These are phyloP conservation scores for Arizona elegans DNA, from an alignment of 2,113 vertebrate species.

Conservation along the genomic window DNA sequence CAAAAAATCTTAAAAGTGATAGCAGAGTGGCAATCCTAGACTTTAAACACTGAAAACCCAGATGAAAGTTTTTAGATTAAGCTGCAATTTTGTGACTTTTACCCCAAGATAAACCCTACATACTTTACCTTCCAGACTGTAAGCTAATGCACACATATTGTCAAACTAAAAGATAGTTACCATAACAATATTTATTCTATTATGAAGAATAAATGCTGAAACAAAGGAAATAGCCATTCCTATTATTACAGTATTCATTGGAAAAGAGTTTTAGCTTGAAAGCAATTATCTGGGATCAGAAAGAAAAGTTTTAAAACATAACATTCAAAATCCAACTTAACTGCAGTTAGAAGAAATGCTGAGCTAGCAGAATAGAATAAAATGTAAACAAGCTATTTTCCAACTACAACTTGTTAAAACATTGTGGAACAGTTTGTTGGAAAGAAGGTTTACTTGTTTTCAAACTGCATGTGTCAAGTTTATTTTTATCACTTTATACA, in stretches of 20 bases:
- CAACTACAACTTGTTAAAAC: conserved; percentile 52
- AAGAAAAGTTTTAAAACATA: conserved; percentile 1
- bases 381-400: conserved; percentile 54
- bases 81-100: neutral
- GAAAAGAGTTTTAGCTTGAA: neutral
- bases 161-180: neutral
- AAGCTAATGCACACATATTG: neutral
- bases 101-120: neutral
- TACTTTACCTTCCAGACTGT: neutral
- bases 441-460: conserved; percentile 52
- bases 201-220: neutral
- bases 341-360: conserved; percentile 29
- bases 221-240: neutral
- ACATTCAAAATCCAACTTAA: neutral
- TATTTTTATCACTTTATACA: conserved; percentile 23
- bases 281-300: neutral
- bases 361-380: conserved; percentile 53
- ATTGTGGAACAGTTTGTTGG: conserved; percentile 49
- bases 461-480: conserved; percentile 46
- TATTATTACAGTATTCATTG: neutral
- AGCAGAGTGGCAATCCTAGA: neutral
- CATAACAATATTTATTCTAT: neutral
- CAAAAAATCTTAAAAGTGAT: neutral
- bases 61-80: neutral
- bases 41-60: neutral